phyloP scores from a whole-genome alignment of 2,797 vertebrate genomes.

The Menidia menidia region DNA sequence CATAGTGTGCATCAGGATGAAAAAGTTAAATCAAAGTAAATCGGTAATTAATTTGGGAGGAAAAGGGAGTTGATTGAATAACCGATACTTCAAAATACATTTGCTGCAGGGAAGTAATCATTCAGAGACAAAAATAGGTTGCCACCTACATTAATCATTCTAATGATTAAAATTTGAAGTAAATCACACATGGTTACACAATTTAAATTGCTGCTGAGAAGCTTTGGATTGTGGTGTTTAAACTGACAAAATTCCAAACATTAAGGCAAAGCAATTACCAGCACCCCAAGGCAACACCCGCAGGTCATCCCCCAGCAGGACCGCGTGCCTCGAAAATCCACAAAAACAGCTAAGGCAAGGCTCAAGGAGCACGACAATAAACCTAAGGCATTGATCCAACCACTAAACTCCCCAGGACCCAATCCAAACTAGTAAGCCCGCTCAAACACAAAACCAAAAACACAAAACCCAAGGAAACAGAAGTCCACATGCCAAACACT shows the following conservation, averaged over 20 bases:
- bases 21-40: conserved; percentile 15
- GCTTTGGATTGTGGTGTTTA: neutral
- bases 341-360: neutral
- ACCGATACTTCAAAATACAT: conserved; percentile 4
- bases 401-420: conserved; percentile 6
- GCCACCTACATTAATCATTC: neutral
- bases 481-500: neutral
- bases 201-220: neutral
- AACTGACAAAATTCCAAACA: neutral
- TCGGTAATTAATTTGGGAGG: conserved; percentile 1
- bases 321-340: neutral
- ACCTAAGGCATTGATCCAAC: neutral
- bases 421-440: conserved; percentile 3
- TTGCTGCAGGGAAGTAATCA: neutral
- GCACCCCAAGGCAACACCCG: neutral
- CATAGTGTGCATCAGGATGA: conserved; percentile 9
- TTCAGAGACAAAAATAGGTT: neutral
- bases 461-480: neutral
- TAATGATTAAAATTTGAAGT: no score
- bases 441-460: neutral
- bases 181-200: neutral
- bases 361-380: neutral
- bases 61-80: no score
- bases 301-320: neutral
- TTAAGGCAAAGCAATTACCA: neutral